Conservation (phyloP, 2,797 vertebrate genomes). For the Chanos chanos region DNA sequence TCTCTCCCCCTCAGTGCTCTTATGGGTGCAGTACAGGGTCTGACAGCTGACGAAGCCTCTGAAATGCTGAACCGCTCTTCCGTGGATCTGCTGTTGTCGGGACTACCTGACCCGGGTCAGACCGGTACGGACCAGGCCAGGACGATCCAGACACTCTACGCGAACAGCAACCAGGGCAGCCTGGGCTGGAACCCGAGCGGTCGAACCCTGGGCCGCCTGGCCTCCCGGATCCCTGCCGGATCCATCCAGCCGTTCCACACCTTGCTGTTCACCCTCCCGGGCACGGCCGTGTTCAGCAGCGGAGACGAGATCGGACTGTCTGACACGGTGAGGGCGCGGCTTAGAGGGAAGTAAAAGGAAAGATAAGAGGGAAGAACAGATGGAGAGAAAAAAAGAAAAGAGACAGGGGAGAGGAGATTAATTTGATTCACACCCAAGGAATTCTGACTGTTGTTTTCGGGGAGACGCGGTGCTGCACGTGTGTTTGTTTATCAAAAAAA, state of each 20-base stretch:
- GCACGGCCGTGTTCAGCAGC: conserved; percentile 81
- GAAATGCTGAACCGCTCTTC: conserved; percentile 57
- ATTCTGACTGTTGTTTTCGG: too few relatives aligned
- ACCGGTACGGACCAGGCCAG: conserved; percentile 40
- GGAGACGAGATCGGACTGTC: conserved; percentile 84
- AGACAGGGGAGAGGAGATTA: too few relatives aligned
- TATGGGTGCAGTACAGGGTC: conserved; percentile 52
- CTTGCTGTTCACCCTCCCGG: conserved; percentile 81
- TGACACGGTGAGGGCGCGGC: conserved; percentile 50
- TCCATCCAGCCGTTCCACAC: conserved; percentile 76
- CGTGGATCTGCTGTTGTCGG: conserved; percentile 65
- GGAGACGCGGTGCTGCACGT: too few relatives aligned
- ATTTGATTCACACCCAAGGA: too few relatives aligned
- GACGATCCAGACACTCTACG: conserved; percentile 24
- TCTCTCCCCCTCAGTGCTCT: conserved; percentile 55
- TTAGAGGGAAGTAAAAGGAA: not conserved
- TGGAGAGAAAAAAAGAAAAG: not conserved
- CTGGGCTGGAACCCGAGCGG: conserved; percentile 67
- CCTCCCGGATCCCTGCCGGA: conserved; percentile 25
- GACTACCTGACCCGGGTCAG: conserved; percentile 44
- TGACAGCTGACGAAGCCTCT: conserved; percentile 18
- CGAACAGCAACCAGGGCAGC: conserved; percentile 36
- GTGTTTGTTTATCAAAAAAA: too few relatives aligned
- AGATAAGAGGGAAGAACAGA: not conserved
- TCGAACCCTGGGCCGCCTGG: conserved; percentile 51